Conservation (phyloP, 2,113 vertebrate species). For the Perca flavescens region DNA sequence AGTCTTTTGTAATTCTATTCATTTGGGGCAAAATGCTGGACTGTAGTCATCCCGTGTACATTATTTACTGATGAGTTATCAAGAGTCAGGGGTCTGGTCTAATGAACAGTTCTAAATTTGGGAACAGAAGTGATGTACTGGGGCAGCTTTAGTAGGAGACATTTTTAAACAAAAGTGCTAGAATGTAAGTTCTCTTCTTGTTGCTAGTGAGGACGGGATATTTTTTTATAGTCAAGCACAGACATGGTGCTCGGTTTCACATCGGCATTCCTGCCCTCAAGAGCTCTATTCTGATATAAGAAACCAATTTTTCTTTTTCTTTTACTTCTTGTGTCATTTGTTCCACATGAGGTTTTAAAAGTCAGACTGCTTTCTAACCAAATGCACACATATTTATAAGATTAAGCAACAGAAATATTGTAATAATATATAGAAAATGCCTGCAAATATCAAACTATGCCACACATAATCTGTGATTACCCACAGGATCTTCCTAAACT, state of each 20-base stretch:
- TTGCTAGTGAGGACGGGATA: not conserved
- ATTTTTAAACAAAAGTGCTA: not conserved
- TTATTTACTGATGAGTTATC: not conserved
- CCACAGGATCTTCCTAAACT: conserved; percentile 33
- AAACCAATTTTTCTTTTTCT: not conserved
- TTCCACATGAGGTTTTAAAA: not conserved
- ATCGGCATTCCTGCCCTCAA: not conserved
- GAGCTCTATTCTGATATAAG: not conserved
- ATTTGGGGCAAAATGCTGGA: not conserved
- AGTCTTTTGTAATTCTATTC: not conserved
- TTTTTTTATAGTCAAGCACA: not conserved
- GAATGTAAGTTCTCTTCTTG: not conserved
- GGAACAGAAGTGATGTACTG: no score
- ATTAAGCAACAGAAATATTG: not conserved
- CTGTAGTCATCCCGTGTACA: not conserved
- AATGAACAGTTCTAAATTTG: no score
- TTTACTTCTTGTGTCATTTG: not conserved
- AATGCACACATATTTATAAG: not conserved
- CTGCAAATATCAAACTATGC: not conserved
- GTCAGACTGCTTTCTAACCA: not conserved
- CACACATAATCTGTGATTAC: not conserved
- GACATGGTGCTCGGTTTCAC: not conserved
- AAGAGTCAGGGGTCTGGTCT: no score
- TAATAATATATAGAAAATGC: not conserved
- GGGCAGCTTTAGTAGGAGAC: not conserved